Conservation (phyloP, 1,140 invertebrate species). For the Drosophila bocqueti region DNA sequence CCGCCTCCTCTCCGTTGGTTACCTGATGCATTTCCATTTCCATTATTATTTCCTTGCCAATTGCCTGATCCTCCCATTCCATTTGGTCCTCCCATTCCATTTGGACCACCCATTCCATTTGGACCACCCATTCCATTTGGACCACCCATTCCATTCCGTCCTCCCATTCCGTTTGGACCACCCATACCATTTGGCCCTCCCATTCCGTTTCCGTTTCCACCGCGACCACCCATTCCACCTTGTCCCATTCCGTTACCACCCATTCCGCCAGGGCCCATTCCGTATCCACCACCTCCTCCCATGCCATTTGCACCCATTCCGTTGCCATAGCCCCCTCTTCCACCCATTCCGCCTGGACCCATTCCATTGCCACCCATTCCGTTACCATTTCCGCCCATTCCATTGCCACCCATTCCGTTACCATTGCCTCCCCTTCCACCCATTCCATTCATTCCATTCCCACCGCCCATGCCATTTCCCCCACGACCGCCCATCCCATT, state of each 20-base stretch:
- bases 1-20: background rate
- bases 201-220: constrained; percentile 2
- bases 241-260: constrained; percentile 4
- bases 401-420: constrained; percentile 5
- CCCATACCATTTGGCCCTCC: background rate
- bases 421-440: constrained; percentile 5
- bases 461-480: constrained; percentile 12
- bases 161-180: background rate
- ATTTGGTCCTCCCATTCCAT: background rate
- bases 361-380: background rate
- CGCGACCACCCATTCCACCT: background rate
- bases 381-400: constrained; percentile 1
- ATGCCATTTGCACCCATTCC: constrained; percentile 19
- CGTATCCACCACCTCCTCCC: background rate
- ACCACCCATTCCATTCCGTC: background rate
- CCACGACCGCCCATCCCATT: too few relatives aligned
- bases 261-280: constrained; percentile 12
- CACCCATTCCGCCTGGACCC: constrained; percentile 12
- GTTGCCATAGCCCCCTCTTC: too few relatives aligned
- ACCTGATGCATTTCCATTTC: constrained; percentile 13
- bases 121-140: background rate
- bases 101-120: background rate
- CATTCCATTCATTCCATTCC: constrained; percentile 15
- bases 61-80: constrained; percentile 11
- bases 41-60: constrained; percentile 17